A percentile compares a stretch with the other conserved stretches of the same genome.
These are phyloP conservation scores for Albula glossodonta DNA, from an alignment of 2,113 vertebrate species.

Conservation along the genomic window DNA sequence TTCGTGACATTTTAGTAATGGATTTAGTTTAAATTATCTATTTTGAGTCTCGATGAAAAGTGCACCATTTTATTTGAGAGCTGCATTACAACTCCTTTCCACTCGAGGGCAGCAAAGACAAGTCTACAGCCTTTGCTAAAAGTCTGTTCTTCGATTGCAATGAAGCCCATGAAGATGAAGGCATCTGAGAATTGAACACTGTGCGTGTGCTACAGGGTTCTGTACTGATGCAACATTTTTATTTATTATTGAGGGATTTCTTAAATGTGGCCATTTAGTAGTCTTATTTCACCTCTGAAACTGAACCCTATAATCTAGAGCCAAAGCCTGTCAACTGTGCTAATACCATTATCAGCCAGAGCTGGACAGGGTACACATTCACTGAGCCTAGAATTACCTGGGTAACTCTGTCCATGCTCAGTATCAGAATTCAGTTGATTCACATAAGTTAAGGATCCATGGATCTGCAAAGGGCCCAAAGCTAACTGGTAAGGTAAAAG, in stretches of 20 bases:
- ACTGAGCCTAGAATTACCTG: neutral
- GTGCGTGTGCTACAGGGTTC: neutral
- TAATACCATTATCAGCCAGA: neutral
- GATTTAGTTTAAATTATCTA: neutral
- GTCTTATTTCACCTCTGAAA: neutral
- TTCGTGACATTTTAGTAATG: neutral
- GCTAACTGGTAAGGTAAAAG: too few relatives aligned
- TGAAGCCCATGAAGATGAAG: neutral
- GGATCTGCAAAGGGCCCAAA: too few relatives aligned
- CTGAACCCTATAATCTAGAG: neutral
- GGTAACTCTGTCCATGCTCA: neutral
- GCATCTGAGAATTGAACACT: neutral
- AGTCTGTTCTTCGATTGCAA: neutral
- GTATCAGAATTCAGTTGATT: too few relatives aligned
- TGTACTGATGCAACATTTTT: neutral
- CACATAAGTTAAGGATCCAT: too few relatives aligned
- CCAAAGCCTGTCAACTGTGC: neutral
- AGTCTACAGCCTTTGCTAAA: neutral
- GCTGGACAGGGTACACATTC: neutral
- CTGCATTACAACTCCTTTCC: neutral
- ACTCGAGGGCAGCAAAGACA: constrained; percentile 7
- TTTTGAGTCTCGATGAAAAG: neutral
- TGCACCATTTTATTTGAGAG: neutral
- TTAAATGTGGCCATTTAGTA: neutral
- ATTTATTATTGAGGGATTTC: neutral